phyloP scores from a whole-genome alignment of 1,140 invertebrate genomes.

The Gonioctena quinquepunctata region DNA sequence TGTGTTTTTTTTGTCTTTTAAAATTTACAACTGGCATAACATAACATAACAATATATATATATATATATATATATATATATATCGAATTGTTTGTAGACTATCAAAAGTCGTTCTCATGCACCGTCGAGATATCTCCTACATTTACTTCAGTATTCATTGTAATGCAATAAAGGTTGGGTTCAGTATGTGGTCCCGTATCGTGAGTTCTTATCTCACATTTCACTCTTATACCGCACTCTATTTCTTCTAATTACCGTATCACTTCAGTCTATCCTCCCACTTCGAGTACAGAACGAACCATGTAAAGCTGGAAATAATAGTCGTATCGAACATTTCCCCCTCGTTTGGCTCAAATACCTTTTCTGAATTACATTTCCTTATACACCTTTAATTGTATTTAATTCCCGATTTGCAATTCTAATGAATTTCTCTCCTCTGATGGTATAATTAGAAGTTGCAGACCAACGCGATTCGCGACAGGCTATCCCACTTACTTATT shows the following conservation, averaged over 20 bases:
- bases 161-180: background rate
- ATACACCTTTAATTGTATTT: constrained; percentile 27
- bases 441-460: constrained; percentile 33
- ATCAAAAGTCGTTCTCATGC: too few species aligned
- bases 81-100: too few species aligned
- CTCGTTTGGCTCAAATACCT: background rate
- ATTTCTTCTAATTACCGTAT: background rate
- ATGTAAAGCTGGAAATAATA: background rate
- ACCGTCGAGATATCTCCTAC: too few species aligned
- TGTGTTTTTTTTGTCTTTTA: too few species aligned
- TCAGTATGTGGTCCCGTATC: background rate
- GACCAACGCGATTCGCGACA: constrained; percentile 24
- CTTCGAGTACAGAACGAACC: background rate
- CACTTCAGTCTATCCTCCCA: background rate
- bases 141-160: background rate
- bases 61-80: too few species aligned
- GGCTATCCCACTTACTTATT: constrained; percentile 37
- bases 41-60: too few species aligned
- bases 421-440: constrained; percentile 27
- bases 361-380: constrained; percentile 12
- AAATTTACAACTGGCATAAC: too few species aligned
- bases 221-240: background rate
- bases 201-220: background rate
- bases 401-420: constrained; percentile 26
- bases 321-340: background rate